Percentiles rank a stretch among this genome's conserved stretches.
Conservation (phyloP, 2,797 vertebrate species). For the Esox lucius region DNA sequence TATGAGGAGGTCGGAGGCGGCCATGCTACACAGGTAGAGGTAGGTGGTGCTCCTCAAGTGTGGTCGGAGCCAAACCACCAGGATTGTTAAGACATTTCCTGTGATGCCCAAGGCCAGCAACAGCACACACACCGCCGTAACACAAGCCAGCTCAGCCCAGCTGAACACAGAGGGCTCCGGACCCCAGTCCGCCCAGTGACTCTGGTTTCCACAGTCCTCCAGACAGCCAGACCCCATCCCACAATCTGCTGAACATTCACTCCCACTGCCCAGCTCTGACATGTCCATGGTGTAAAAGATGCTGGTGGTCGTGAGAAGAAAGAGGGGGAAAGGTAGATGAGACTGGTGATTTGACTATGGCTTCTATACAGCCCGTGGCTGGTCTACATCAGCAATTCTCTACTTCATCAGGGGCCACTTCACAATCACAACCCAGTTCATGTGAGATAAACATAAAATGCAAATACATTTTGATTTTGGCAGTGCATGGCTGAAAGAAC, state of each 20-base stretch:
- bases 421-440: too few relatives aligned
- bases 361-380: too few relatives aligned
- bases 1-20: constrained; percentile 78
- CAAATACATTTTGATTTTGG: too few relatives aligned
- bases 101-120: constrained; percentile 76
- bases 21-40: constrained; percentile 84
- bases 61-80: constrained; percentile 77
- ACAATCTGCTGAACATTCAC: not conserved
- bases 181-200: constrained; percentile 41
- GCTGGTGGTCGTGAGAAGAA: not conserved
- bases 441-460: not conserved
- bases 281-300: not conserved
- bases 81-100: constrained; percentile 76
- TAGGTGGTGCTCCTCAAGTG: constrained; percentile 81
- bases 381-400: not conserved
- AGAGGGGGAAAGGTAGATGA: not conserved
- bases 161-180: constrained; percentile 53
- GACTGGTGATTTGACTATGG: too few relatives aligned
- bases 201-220: constrained; percentile 55
- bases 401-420: too few relatives aligned
- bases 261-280: constrained; percentile 36
- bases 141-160: constrained; percentile 55
- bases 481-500: too few relatives aligned
- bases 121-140: constrained; percentile 72
- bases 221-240: constrained; percentile 18